Evolutionary conservation across 2,113 vertebrate species (phyloP).

Genomic region (Brachypodius melanocephalos): DNA sequence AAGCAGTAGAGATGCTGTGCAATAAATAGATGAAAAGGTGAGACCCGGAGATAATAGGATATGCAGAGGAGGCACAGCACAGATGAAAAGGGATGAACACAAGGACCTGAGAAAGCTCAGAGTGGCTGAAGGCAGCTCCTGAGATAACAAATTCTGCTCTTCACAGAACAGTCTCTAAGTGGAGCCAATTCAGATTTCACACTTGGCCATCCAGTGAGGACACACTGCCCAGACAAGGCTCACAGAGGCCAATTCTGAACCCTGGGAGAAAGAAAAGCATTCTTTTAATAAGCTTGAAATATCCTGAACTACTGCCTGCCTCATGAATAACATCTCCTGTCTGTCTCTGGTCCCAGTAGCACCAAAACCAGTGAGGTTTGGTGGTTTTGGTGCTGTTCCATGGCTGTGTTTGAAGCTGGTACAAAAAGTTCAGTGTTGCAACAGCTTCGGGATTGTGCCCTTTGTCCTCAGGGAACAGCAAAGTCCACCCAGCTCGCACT

Average conservation of each 20-base stretch:
- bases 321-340: neutral
- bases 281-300: neutral
- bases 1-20: neutral
- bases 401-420: neutral
- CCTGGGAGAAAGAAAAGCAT: neutral
- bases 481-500: slow-evolving; percentile 18
- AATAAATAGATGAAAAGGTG: neutral
- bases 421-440: neutral
- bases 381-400: neutral
- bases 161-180: neutral
- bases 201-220: neutral
- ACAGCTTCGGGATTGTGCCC: neutral
- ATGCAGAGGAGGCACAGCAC: neutral
- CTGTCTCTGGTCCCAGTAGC: neutral
- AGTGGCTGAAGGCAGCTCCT: neutral
- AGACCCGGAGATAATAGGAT: neutral
- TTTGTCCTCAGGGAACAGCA: neutral
- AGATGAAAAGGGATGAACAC: neutral
- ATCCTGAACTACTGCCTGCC: neutral
- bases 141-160: neutral
- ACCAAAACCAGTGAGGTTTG: neutral
- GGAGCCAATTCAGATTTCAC: neutral
- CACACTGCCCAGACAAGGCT: neutral
- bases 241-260: neutral
- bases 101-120: neutral